Evolutionary conservation across 2,113 vertebrate genomes (phyloP), one percentile per base, ranked within the genome.

Genomic region (Hemiprocne comata): DNA sequence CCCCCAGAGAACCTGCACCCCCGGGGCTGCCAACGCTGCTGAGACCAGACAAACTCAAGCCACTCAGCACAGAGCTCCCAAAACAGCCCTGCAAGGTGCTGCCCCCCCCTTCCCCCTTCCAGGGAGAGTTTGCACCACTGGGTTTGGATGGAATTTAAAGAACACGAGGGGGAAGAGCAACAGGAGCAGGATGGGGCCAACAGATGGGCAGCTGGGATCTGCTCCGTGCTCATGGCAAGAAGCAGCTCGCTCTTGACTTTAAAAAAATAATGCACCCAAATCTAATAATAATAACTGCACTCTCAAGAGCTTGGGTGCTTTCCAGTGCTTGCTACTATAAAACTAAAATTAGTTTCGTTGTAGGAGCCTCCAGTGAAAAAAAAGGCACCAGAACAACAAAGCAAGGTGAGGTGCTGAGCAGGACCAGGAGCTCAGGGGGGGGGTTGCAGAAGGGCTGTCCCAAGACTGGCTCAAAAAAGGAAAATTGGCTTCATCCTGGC

Each of bases 301-400:
- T 94, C 94, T 93, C 78, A 62, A 95, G 91, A 54, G 54, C 62
- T 91, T 95, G 94, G 91, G 87, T n/a, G 78, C 91, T 57, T 79
- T 95, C 91, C 96, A 97, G 83, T 31, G 55, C 80, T 78, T 17
- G 9, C 84, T 82, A 79, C 78, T 66, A 70, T 89, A 51, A 94
- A 95, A 85, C 81, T 91, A 66, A 93, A 93, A 91, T 95, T 73
- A 82, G 85, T 87, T 95, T 82, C 73, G 78, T 42, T 57, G 89
- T 71, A 91, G 85, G 82, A 87, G 67, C 40, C 85, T 87, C 62
- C 46, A 64, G 89, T 58, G 2, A 18, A 34, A 36, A 26, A 28
- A 31, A 26, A 7, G 6, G 23, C 26, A 34, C 13, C 9, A 2
- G 70, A 31, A 81, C 38, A 54, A 33, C n/a, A 31, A 60, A 60